phyloP scores from a whole-genome alignment of 1,140 invertebrate genomes.

The Calephelis nemesis region DNA sequence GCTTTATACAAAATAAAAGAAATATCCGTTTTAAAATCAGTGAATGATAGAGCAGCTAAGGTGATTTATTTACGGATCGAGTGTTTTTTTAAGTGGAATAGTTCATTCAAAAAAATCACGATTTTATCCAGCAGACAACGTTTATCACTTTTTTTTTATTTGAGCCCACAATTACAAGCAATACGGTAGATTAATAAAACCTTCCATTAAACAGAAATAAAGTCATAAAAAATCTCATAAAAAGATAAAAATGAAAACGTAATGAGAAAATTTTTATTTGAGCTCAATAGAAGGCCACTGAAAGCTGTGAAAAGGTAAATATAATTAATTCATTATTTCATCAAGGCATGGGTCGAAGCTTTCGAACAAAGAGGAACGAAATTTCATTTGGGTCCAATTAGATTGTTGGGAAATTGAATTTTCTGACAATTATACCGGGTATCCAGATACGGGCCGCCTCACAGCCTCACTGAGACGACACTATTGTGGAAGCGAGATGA shows the following conservation, averaged over 20 bases:
- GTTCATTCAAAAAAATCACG: no score
- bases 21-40: no score
- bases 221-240: not conserved
- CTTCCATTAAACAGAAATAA: not conserved
- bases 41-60: no score
- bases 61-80: no score
- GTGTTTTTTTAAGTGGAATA: no score
- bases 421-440: conserved; percentile 66
- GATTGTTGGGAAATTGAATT: conserved; percentile 68
- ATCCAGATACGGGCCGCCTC: conserved; percentile 72
- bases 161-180: no score
- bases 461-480: conserved; percentile 55
- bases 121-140: no score
- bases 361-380: conserved; percentile 65
- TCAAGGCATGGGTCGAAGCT: conserved; percentile 48
- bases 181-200: no score
- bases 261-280: conserved; percentile 19
- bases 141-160: no score
- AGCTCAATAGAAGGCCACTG: conserved; percentile 16
- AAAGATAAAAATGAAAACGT: conserved; percentile 4
- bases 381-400: conserved; percentile 72
- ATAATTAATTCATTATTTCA: conserved; percentile 62
- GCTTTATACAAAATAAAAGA: not conserved
- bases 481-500: conserved; percentile 26
- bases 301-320: conserved; percentile 36